Evolutionary conservation across 2,888 invertebrate genomes (phyloP).

Genomic region (Drosophila subquinaria): DNA sequence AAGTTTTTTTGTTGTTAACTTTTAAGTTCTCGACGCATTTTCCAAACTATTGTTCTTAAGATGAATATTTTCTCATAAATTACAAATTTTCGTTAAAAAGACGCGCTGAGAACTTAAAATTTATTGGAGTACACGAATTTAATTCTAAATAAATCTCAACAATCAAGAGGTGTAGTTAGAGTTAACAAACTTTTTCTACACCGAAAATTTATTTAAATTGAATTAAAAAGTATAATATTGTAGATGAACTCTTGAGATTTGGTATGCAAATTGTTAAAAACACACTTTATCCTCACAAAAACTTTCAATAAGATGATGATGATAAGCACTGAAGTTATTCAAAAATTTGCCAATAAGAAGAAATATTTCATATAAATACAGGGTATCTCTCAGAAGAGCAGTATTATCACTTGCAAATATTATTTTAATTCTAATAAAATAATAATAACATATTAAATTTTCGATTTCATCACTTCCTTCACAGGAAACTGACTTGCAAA

Average conservation of each 20-base stretch:
- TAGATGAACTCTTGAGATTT: background rate
- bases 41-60: too few relatives aligned
- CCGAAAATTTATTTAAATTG: background rate
- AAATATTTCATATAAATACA: background rate
- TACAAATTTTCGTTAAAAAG: too few relatives aligned
- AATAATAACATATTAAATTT: background rate
- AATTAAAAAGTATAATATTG: background rate
- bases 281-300: too few relatives aligned
- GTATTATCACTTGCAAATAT: background rate
- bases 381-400: background rate
- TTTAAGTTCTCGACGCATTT: too few relatives aligned
- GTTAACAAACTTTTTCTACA: background rate
- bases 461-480: background rate
- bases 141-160: too few relatives aligned
- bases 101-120: too few relatives aligned
- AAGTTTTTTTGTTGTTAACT: too few relatives aligned
- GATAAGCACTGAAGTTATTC: background rate
- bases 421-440: background rate
- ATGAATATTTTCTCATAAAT: too few relatives aligned
- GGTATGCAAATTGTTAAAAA: background rate
- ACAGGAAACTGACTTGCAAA: constrained; percentile 16
- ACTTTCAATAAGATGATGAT: too few relatives aligned
- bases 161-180: too few relatives aligned
- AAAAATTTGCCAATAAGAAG: background rate
- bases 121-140: too few relatives aligned